Evolutionary conservation across 1,140 invertebrate species (phyloP).

Genomic region (Melipona quadrifasciata): DNA sequence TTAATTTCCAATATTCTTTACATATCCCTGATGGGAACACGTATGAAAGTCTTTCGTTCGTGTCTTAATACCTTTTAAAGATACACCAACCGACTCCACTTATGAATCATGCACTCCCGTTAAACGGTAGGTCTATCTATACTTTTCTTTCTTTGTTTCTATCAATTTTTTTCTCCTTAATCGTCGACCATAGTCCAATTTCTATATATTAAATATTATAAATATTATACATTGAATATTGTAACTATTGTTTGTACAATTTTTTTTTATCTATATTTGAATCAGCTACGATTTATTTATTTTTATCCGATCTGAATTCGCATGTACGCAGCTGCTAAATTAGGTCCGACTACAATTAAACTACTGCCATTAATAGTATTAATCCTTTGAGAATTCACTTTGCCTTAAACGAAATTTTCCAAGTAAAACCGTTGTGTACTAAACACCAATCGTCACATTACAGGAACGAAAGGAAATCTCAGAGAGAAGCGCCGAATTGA

Average conservation of each 20-base stretch:
- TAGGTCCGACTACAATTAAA: neutral
- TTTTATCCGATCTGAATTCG: neutral
- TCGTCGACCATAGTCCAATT: neutral
- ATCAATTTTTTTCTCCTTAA: neutral
- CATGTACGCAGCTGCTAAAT: neutral
- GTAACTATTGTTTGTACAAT: too few species aligned
- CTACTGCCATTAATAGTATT: neutral
- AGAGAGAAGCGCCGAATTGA: neutral
- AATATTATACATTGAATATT: neutral
- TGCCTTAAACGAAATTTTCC: neutral
- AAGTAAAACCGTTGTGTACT: neutral
- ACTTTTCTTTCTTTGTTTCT: neutral
- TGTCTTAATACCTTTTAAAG: constrained; percentile 26
- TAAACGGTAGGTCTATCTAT: neutral
- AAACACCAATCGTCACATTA: neutral
- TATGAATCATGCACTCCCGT: constrained; percentile 24
- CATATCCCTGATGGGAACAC: neutral
- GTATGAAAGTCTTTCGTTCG: neutral
- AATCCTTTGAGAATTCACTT: neutral
- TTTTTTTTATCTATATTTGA: neutral
- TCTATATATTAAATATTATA: neutral
- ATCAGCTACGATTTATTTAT: neutral
- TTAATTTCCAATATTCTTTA: neutral
- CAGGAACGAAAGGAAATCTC: neutral
- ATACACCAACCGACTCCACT: neutral